Percentiles rank a stretch among this genome's conserved stretches.
These are phyloP conservation scores for Ligdia adustata DNA, from an alignment of 2,888 invertebrate genomes.

Conservation along the genomic window DNA sequence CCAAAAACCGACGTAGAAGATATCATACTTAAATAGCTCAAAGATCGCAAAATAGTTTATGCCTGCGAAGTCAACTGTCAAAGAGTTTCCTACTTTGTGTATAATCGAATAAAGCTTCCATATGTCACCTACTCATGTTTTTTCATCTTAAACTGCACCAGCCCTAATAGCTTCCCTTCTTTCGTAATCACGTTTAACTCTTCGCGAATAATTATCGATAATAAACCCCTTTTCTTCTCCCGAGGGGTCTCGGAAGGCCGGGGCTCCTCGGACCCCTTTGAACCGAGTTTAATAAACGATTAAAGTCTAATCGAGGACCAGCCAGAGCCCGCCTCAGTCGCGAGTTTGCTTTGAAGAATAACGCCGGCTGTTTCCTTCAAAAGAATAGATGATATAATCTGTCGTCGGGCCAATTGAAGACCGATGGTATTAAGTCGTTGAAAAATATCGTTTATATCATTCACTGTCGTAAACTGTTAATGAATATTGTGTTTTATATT, in stretches of 20 bases:
- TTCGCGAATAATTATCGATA: constrained; percentile 56
- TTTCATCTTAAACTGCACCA: constrained; percentile 16
- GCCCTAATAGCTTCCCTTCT: constrained; percentile 34
- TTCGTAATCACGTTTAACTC: constrained; percentile 48
- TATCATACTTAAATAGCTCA: too few relatives aligned
- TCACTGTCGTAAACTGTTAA: too few relatives aligned
- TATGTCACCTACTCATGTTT: constrained; percentile 6
- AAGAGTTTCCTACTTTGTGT: too few relatives aligned
- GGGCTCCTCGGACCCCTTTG: constrained; percentile 43
- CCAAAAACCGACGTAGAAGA: too few relatives aligned
- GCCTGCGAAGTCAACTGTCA: too few relatives aligned
- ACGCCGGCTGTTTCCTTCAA: constrained; percentile 8
- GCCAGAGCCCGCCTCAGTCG: constrained; percentile 20
- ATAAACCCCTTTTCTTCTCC: constrained; percentile 46
- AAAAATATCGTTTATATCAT: constrained; percentile 1
- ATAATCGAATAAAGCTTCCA: not conserved
- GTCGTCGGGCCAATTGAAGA: not conserved
- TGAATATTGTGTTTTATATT: not conserved
- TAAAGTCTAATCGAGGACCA: constrained; percentile 42
- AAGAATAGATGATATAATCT: constrained; percentile 14
- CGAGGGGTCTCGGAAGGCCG: constrained; percentile 14
- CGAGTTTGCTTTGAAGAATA: constrained; percentile 28
- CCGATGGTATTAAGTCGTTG: constrained; percentile 6
- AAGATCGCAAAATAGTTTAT: too few relatives aligned
- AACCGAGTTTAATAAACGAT: constrained; percentile 53